Percentiles rank a stretch among this genome's conserved stretches.
These are phyloP conservation scores for Coregonus suidteri DNA, from an alignment of 2,797 vertebrate genomes.

Conservation along the genomic window DNA sequence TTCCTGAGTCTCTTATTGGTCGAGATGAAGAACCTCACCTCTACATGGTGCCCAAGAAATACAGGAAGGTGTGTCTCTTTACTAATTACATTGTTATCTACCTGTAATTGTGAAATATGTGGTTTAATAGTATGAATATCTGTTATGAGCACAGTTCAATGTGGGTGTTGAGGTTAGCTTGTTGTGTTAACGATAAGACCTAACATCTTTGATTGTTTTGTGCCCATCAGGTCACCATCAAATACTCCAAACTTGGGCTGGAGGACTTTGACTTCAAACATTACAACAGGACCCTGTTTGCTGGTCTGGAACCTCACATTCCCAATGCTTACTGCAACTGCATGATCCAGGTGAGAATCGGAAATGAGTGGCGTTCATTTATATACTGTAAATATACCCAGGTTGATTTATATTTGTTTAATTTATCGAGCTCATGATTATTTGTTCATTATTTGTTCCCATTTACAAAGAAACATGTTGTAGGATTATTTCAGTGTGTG, in stretches of 20 bases:
- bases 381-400: not conserved
- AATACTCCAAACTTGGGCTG: conserved; percentile 96
- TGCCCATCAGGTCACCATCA: conserved; percentile 90
- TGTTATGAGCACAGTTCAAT: not conserved
- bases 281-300: conserved; percentile 97
- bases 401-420: not conserved
- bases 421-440: not conserved
- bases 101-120: not conserved
- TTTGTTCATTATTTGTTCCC: not conserved
- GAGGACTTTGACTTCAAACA: conserved; percentile 99
- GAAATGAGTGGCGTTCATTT: not conserved
- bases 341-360: conserved; percentile 91
- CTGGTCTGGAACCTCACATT: conserved; percentile 96
- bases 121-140: not conserved
- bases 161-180: not conserved
- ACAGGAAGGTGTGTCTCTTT: conserved; percentile 85
- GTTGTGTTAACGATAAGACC: not conserved
- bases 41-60: conserved; percentile 97
- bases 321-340: conserved; percentile 99
- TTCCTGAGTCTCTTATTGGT: conserved; percentile 92
- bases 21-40: conserved; percentile 94
- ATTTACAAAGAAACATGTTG: not conserved
- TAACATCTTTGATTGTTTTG: not conserved
- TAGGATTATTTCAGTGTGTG: not conserved
- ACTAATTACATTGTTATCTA: not conserved